Evolutionary conservation across 2,888 invertebrate genomes (phyloP).

Genomic region (Synergus umbraculus): DNA sequence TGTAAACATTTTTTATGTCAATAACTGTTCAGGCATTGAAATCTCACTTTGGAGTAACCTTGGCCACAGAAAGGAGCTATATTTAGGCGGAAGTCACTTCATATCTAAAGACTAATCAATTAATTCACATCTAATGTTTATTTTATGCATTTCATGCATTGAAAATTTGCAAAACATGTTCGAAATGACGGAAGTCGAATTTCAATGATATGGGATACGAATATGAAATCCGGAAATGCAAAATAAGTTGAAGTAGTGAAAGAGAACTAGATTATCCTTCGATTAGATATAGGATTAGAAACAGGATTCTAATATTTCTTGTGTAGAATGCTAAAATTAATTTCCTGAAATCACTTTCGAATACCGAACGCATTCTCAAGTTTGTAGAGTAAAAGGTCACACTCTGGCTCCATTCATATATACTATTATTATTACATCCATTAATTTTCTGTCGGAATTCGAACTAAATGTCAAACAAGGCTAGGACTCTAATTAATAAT

Average conservation of each 20-base stretch:
- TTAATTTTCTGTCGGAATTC: constrained; percentile 8
- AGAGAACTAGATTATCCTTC: not conserved
- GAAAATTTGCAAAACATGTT: no score
- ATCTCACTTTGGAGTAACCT: no score
- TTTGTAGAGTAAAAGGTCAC: constrained; percentile 17
- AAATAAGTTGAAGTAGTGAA: not conserved
- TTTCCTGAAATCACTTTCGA: constrained; percentile 38
- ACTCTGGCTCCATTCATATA: constrained; percentile 16
- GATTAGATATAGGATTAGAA: constrained; percentile 5
- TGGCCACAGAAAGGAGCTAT: no score
- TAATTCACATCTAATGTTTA: no score
- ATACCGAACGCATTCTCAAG: constrained; percentile 13
- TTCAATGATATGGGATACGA: no score
- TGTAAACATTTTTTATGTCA: not conserved
- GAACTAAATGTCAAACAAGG: constrained; percentile 22
- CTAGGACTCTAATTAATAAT: constrained; percentile 19
- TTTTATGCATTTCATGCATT: no score
- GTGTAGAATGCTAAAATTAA: constrained; percentile 8
- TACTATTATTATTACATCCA: not conserved
- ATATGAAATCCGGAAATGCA: not conserved
- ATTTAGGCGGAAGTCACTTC: no score
- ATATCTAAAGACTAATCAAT: no score
- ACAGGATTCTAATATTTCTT: constrained; percentile 11
- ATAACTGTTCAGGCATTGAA: not conserved
- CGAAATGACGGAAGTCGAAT: not conserved